Evolutionary conservation across 2,797 vertebrate species (phyloP), one percentile per base, ranked within the genome.

Genomic region (Tiaroga cobitis): DNA sequence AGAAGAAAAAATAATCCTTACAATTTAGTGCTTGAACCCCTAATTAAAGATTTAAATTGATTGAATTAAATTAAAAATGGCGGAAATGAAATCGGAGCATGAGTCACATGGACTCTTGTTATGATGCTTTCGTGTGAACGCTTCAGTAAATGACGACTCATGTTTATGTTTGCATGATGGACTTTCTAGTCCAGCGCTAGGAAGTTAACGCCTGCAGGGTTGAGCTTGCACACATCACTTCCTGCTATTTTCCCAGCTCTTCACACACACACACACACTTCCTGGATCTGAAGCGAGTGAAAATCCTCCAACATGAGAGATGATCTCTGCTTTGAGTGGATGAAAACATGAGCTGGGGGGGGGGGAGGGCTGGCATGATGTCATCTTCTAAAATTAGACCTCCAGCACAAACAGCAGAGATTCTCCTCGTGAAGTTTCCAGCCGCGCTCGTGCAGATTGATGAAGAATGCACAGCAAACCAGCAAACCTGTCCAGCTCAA

Each of bases 371-470:
- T 13, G 24, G 61, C 15, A 95, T 98, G 96, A 98, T 97, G 97
- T 97, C 95, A 98, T 96, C 94, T 93, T 94, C 96, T 97, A 97
- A 96, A 97, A 96, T 97, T 97, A 97, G 96, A 92, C 59, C 51
- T 94, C 94, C 95, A 95, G 95, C 95, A 94, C 95, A 93, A 94
- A 87, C 94, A 93, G 93, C 90, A 95, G 95, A 95, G 94, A 87
- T 90, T 88, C 87, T 92, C 90, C 92, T 63, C 91, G 91, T 81
- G 24, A 39, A 54, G 29, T 26, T 34, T 32, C 26, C 80, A 8
- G 46, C 13, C 6, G 34, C 41, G 34, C 37, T 43, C 49, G 5
- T 63, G 13, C 61, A 29, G 26, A 63, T 16, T 3, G 16, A 3
- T 29, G 43, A 46, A 16, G 46, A 49, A 1, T 0, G 10, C n/a